Base-by-base conservation (phyloP, 2,797 vertebrate species). In the Zenarchopterus dispar region DNA sequence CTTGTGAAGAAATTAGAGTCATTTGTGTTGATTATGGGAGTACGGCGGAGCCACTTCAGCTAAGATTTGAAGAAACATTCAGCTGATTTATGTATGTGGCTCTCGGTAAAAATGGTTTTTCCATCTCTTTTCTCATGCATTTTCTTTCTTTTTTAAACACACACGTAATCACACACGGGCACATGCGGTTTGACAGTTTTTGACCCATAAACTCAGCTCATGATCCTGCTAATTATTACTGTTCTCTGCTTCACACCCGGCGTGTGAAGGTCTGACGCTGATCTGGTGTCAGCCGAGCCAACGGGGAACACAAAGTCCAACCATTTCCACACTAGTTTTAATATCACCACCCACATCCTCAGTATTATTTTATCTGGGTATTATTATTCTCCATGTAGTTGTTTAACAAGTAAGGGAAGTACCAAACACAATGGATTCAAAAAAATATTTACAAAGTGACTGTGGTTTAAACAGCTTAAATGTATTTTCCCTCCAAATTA, bases 151-250 rank as follows among this genome's bases (percentile, higher is more conserved):
- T 65, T 46, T 22, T 41, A 21, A 46, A 66, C 48, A 39, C 42
- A 49, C 48, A 21, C 56, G 51, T 23, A 41, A 57, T 33, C 58
- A 9, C 68, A 56, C 66, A 46, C 26, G 8, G 22, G 18, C 64
- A 67, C 1, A 82, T 18, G 65, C 71, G 80, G 70, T 72, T 66
- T 79, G 75, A 71, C 78, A 72, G 75, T 84, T 81, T 90, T 81
- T 88, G 91, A 93, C 90, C 93, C 87, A 90, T 89, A 92, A 92
- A 93, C 93, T 92, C 87, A 84, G 79, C 85, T 89, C 82, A 85
- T 91, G 90, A 93, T 92, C 91, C 88, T 82, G 89, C 90, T 93
- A 93, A 94, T 94, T 94, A 93, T 93, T 92, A 88, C 85, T 88
- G 91, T 92, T 91, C 92, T 87, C 92, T 90, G 85, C 87, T 91